A percentile compares a stretch with the other conserved stretches of the same genome.
These are phyloP conservation scores for Scomber scombrus DNA, from an alignment of 2,113 vertebrate species.

Conservation along the genomic window DNA sequence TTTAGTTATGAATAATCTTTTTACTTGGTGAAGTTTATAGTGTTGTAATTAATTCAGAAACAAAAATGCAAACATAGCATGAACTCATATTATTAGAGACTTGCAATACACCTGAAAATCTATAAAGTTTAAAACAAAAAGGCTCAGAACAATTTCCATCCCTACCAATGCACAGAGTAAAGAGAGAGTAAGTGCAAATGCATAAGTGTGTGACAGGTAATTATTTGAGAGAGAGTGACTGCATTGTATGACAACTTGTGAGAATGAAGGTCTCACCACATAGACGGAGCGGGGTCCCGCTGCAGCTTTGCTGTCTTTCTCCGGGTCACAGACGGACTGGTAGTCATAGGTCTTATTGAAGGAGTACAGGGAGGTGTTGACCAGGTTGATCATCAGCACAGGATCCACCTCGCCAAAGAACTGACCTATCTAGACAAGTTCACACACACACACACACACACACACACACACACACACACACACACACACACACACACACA, in stretches of 20 bases:
- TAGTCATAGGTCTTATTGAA: constrained; percentile 99
- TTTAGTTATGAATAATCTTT: background rate
- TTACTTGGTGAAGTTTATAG: background rate
- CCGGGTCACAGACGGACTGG: constrained; percentile 95
- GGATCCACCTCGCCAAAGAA: constrained; percentile 98
- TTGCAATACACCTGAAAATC: background rate
- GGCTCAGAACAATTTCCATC: no score
- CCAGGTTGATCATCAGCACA: constrained; percentile 92
- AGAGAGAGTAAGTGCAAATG: background rate
- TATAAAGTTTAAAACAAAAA: background rate
- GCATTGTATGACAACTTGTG: background rate
- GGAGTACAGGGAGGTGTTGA: constrained; percentile 93
- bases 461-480: constrained; percentile 10
- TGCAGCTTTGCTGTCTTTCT: constrained; percentile 92
- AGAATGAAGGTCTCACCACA: constrained; percentile 86
- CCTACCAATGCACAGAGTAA: background rate
- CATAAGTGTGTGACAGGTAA: background rate
- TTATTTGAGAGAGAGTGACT: background rate
- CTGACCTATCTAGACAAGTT: constrained; percentile 83
- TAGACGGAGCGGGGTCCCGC: constrained; percentile 91
- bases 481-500: no score
- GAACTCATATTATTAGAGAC: background rate
- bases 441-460: constrained; percentile 22
- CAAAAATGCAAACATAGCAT: background rate
- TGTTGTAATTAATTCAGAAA: background rate